These are phyloP conservation scores for Phycodurus eques DNA, from an alignment of 2,113 vertebrate species.

Conservation along the genomic window DNA sequence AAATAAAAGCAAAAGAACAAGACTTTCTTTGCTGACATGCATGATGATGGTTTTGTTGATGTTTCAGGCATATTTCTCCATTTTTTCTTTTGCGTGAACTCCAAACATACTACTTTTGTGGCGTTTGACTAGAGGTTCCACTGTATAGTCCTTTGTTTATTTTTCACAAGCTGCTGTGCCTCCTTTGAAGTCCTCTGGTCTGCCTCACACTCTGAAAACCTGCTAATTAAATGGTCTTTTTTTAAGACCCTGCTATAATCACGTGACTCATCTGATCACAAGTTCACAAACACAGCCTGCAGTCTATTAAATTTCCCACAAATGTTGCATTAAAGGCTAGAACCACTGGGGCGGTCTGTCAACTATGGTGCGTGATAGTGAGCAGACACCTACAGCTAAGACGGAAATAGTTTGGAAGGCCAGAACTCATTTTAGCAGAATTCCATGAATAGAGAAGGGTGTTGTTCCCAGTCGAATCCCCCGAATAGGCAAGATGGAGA, in stretches of 20 bases:
- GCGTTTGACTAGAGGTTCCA: constrained; percentile 3
- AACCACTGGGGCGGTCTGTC: constrained; percentile 32
- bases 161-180: not conserved
- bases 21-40: not conserved
- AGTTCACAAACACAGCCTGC: constrained; percentile 51
- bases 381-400: constrained; percentile 55
- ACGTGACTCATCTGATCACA: constrained; percentile 50
- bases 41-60: not conserved
- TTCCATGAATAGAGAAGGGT: constrained; percentile 33
- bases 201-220: constrained; percentile 4
- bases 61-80: not conserved
- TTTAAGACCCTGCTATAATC: constrained; percentile 52
- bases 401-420: constrained; percentile 54
- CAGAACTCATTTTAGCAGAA: constrained; percentile 39
- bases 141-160: not conserved
- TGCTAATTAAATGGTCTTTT: not conserved
- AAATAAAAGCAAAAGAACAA: not conserved
- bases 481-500: constrained; percentile 30
- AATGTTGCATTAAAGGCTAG: constrained; percentile 31
- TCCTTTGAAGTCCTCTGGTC: not conserved
- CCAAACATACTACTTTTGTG: not conserved
- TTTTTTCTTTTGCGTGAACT: not conserved
- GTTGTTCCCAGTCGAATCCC: constrained; percentile 27
- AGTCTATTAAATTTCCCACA: constrained; percentile 44
- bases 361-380: constrained; percentile 40